A percentile compares a stretch with the other conserved stretches of the same genome.
Conservation (phyloP, 2,113 vertebrate species). For the Vulpes ferrilata region DNA sequence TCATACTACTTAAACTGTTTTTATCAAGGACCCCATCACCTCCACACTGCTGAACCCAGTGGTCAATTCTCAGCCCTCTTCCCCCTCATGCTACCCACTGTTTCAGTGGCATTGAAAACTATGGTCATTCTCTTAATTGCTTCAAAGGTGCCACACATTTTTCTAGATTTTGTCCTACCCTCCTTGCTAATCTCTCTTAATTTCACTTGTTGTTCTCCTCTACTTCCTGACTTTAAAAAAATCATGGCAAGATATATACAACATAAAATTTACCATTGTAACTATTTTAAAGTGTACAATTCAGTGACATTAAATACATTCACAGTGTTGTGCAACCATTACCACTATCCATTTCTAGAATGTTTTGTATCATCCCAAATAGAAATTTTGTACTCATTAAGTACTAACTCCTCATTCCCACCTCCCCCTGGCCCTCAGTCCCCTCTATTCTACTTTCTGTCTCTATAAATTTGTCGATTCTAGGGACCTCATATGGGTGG, state of each 20-base stretch:
- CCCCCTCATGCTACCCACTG: background rate
- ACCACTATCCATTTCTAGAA: background rate
- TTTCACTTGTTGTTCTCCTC: background rate
- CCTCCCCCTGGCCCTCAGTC: background rate
- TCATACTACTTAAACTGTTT: background rate
- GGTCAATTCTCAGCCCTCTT: background rate
- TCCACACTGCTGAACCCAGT: background rate
- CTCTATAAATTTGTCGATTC: background rate
- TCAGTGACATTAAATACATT: slow-evolving; percentile 24
- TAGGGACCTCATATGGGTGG: background rate
- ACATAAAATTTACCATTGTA: background rate
- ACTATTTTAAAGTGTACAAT: background rate
- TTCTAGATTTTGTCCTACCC: background rate
- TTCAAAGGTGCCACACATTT: background rate
- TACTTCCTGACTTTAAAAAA: background rate
- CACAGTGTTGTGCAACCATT: background rate
- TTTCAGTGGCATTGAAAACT: background rate
- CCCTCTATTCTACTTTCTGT: background rate
- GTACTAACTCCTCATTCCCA: background rate
- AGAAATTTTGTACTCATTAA: slow-evolving; percentile 28
- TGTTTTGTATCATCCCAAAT: background rate
- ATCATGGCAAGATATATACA: background rate
- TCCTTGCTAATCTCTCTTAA: background rate
- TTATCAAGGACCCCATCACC: background rate
- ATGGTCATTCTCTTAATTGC: background rate